Evolutionary conservation across 2,888 invertebrate species (phyloP).

Genomic region (Gastracanthus pulcherrimus): DNA sequence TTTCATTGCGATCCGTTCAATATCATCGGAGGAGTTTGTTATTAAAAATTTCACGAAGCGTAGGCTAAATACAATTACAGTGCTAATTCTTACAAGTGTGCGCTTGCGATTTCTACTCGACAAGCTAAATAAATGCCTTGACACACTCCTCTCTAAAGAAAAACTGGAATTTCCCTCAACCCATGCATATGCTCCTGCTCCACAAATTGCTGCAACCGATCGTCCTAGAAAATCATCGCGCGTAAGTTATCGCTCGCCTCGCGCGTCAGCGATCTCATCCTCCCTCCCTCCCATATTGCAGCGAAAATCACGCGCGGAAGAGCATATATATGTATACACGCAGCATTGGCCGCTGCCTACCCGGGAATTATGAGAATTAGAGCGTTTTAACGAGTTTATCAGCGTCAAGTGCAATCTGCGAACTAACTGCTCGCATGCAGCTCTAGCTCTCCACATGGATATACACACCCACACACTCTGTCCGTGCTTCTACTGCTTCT

Average conservation of each 20-base stretch:
- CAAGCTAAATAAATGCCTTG: too few species aligned
- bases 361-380: slow-evolving; percentile 41
- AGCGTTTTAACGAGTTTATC: slow-evolving; percentile 52
- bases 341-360: neutral
- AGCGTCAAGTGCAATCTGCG: slow-evolving; percentile 50
- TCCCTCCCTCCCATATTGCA: neutral
- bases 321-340: slow-evolving; percentile 18
- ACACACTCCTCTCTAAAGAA: too few species aligned
- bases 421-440: slow-evolving; percentile 26
- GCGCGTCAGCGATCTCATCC: neutral
- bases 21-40: too few species aligned
- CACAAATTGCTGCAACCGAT: too few species aligned
- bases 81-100: too few species aligned
- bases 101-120: too few species aligned
- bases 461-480: neutral
- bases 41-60: too few species aligned
- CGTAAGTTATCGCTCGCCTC: neutral
- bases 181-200: too few species aligned
- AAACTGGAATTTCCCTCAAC: too few species aligned
- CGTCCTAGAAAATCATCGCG: neutral
- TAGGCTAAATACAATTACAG: too few species aligned
- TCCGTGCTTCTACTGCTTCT: neutral
- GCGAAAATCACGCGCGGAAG: too few species aligned
- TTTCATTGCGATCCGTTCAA: too few species aligned
- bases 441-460: neutral